phyloP scores from a whole-genome alignment of 1,140 invertebrate genomes.

The Ceratosolen fusciceps region DNA sequence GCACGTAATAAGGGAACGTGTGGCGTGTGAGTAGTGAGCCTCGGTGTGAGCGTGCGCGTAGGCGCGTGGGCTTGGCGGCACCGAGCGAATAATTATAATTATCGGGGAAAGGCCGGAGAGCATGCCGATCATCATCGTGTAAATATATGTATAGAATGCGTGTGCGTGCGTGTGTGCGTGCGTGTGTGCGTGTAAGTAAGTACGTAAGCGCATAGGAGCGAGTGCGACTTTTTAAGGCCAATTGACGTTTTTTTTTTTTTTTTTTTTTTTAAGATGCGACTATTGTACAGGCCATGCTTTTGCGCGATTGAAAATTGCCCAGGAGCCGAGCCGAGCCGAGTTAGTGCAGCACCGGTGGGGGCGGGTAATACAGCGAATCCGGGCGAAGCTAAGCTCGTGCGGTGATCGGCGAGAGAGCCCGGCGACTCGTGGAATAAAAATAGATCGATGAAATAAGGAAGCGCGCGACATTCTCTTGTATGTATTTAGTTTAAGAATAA shows the following conservation, averaged over 20 bases:
- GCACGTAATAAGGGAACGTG: too few relatives aligned
- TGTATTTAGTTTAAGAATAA: slow-evolving; percentile 24
- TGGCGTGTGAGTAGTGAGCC: too few relatives aligned
- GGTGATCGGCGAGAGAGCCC: too few relatives aligned
- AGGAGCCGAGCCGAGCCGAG: not conserved
- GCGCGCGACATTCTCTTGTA: slow-evolving; percentile 20
- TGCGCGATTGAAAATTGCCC: slow-evolving; percentile 22
- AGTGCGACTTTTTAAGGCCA: not conserved
- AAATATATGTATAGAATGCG: slow-evolving; percentile 42
- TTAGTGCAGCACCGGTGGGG: too few relatives aligned
- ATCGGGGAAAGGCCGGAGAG: not conserved
- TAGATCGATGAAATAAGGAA: slow-evolving; percentile 5
- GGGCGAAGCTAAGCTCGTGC: too few relatives aligned
- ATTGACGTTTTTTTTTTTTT: slow-evolving; percentile 34
- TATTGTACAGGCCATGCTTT: slow-evolving; percentile 29
- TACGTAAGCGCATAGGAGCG: slow-evolving; percentile 19
- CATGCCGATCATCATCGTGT: slow-evolving; percentile 29
- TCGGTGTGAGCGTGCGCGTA: too few relatives aligned
- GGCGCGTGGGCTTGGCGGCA: not conserved
- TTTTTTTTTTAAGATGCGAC: slow-evolving; percentile 35
- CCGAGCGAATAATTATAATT: slow-evolving; percentile 24
- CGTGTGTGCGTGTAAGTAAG: too few relatives aligned
- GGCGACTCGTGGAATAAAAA: not conserved
- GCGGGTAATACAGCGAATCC: too few relatives aligned
- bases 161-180: too few relatives aligned